phyloP scores from a whole-genome alignment of 2,113 vertebrate species.

The Pao palembangensis region DNA sequence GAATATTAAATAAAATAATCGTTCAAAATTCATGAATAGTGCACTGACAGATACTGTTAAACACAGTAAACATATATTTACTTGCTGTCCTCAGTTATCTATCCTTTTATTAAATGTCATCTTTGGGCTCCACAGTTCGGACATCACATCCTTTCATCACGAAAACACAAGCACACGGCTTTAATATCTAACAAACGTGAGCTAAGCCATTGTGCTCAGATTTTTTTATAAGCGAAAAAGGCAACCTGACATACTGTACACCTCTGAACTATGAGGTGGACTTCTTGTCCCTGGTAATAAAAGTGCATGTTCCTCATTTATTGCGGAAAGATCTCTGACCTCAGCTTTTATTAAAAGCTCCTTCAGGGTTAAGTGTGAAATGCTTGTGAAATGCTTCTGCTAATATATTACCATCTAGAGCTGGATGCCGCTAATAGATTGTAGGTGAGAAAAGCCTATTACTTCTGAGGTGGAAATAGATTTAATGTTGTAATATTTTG shows the following conservation, averaged over 20 bases:
- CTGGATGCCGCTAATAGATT: conserved; percentile 29
- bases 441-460: conserved; percentile 36
- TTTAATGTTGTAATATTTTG: conserved; percentile 40
- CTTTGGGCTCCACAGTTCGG: too few species aligned
- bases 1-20: too few species aligned
- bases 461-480: conserved; percentile 20
- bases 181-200: too few species aligned
- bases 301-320: background rate
- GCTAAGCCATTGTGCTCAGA: background rate
- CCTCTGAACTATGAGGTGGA: background rate
- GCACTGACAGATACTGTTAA: too few species aligned
- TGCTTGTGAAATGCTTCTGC: conserved; percentile 17
- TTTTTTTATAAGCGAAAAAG: background rate
- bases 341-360: conserved; percentile 14
- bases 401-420: conserved; percentile 37
- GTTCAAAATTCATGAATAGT: too few species aligned
- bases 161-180: background rate
- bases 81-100: too few species aligned
- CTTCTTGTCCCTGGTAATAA: background rate
- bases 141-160: too few species aligned
- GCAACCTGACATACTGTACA: background rate
- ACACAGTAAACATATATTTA: too few species aligned
- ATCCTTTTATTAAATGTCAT: too few species aligned
- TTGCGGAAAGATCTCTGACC: conserved; percentile 26
- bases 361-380: conserved; percentile 41